Percentiles rank a stretch among this genome's conserved stretches.
These are phyloP conservation scores for Cosmopolites sordidus DNA, from an alignment of 2,888 invertebrate species.

Conservation along the genomic window DNA sequence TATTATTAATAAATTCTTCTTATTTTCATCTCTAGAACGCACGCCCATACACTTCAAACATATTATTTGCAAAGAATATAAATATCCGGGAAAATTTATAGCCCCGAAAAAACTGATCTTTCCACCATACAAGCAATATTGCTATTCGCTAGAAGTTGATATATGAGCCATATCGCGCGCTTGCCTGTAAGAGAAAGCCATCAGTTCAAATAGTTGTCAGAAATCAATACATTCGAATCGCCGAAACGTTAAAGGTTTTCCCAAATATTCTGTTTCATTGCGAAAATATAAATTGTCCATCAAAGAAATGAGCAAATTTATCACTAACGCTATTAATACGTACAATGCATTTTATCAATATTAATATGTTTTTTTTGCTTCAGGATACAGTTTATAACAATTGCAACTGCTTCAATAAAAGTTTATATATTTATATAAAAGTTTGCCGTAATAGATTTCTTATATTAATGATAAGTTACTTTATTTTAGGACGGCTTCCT, in stretches of 20 bases:
- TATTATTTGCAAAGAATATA: conserved; percentile 25
- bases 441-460: too few species aligned
- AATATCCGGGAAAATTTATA: conserved; percentile 27
- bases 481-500: too few species aligned
- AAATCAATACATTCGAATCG: conserved; percentile 39
- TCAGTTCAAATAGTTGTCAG: conserved; percentile 39
- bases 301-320: too few species aligned
- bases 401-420: too few species aligned
- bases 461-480: too few species aligned
- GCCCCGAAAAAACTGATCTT: conserved; percentile 30
- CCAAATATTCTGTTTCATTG: conserved; percentile 27
- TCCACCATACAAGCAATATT: conserved; percentile 30
- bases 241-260: conserved; percentile 35
- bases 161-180: conserved; percentile 35
- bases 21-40: neutral
- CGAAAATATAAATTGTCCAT: neutral
- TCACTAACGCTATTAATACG: too few species aligned
- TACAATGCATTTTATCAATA: too few species aligned
- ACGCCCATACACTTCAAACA: conserved; percentile 14
- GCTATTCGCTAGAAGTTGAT: conserved; percentile 35
- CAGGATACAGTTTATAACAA: too few species aligned
- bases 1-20: too few species aligned
- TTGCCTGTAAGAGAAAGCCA: conserved; percentile 33
- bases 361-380: too few species aligned
- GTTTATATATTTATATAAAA: too few species aligned